These are phyloP conservation scores for Marasmarcha lunaedactyla DNA, from an alignment of 2,888 invertebrate species.

Conservation along the genomic window DNA sequence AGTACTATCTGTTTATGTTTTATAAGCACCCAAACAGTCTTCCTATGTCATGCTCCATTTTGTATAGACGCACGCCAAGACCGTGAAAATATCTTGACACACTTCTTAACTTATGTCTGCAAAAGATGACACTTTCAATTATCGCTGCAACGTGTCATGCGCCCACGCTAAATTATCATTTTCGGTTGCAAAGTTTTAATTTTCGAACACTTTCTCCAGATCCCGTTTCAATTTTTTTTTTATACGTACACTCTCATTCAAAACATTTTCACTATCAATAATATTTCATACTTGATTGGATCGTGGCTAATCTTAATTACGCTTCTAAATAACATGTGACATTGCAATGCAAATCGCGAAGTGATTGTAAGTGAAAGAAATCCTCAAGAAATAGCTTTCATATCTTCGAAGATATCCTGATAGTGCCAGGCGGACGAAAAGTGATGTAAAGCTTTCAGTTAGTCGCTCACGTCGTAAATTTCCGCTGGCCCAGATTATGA, in stretches of 20 bases:
- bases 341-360: constrained; percentile 42
- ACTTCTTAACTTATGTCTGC: constrained; percentile 47
- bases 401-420: constrained; percentile 52
- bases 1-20: too few species aligned
- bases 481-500: constrained; percentile 65
- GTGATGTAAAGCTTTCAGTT: constrained; percentile 67
- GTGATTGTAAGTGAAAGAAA: constrained; percentile 20
- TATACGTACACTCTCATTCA: constrained; percentile 42
- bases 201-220: constrained; percentile 45
- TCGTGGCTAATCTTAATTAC: constrained; percentile 48
- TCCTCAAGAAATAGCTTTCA: constrained; percentile 22
- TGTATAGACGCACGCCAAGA: constrained; percentile 37
- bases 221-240: constrained; percentile 34
- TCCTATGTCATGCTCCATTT: constrained; percentile 36
- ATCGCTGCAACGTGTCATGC: constrained; percentile 43
- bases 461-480: constrained; percentile 51
- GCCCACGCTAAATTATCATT: constrained; percentile 43
- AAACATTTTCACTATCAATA: constrained; percentile 41
- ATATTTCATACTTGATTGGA: constrained; percentile 34
- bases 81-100: constrained; percentile 61
- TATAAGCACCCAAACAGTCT: too few species aligned
- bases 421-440: constrained; percentile 47
- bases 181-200: constrained; percentile 41
- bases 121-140: constrained; percentile 63
- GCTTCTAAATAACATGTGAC: constrained; percentile 41